phyloP scores from a whole-genome alignment of 2,113 vertebrate species.

The Calidris pygmaea region DNA sequence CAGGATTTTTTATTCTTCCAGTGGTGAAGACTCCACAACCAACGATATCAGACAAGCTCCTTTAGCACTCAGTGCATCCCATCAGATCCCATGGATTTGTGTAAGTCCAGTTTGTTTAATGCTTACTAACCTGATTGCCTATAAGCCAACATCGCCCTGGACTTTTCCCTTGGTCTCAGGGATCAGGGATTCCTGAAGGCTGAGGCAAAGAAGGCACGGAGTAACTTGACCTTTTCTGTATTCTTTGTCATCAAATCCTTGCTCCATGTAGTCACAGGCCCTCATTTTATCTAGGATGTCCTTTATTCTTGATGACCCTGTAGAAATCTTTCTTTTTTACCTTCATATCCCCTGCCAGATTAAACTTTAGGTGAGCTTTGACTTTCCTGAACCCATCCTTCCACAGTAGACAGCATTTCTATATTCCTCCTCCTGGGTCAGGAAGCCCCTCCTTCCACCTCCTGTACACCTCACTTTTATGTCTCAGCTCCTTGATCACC shows the following conservation, averaged over 20 bases:
- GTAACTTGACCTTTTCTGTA: not conserved
- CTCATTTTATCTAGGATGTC: not conserved
- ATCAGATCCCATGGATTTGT: not conserved
- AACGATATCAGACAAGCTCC: not conserved
- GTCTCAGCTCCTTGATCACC: not conserved
- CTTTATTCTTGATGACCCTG: not conserved
- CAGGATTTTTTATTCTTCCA: not conserved
- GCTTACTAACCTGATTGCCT: not conserved
- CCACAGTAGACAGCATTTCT: not conserved
- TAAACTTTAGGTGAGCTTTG: not conserved
- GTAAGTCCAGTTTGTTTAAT: not conserved
- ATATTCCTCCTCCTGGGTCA: not conserved
- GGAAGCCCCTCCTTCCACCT: not conserved
- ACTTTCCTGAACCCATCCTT: not conserved
- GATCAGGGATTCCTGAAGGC: not conserved
- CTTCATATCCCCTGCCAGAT: not conserved
- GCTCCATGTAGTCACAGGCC: not conserved
- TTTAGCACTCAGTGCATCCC: not conserved
- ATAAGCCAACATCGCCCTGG: accelerated
- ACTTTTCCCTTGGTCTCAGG: not conserved
- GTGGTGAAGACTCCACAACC: not conserved
- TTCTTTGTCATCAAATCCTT: not conserved
- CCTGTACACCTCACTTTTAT: not conserved
- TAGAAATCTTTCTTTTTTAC: not conserved
- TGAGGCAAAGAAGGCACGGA: not conserved